Evolutionary conservation across 2,113 vertebrate genomes (phyloP).

Genomic region (Xerus inauris): DNA sequence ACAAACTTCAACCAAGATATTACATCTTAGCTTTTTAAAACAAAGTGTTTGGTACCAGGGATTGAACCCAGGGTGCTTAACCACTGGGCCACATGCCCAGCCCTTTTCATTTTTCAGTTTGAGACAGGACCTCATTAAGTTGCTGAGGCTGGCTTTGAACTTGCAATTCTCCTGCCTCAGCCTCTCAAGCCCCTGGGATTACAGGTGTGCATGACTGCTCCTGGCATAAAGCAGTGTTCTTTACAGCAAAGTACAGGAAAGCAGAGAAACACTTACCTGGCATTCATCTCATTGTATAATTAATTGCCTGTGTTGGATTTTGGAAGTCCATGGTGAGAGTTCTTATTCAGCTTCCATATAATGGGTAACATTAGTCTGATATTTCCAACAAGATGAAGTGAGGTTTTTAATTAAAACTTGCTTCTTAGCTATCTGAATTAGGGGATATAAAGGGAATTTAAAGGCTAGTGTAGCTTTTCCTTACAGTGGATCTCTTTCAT

Average conservation of each 20-base stretch:
- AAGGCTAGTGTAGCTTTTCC: constrained; percentile 6
- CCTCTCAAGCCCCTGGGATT: too few species aligned
- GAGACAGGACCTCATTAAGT: too few species aligned
- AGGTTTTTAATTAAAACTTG: constrained; percentile 49
- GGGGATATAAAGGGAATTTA: neutral
- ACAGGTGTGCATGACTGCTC: too few species aligned
- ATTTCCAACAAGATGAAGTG: neutral
- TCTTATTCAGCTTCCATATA: neutral
- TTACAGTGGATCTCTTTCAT: neutral
- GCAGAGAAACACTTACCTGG: neutral
- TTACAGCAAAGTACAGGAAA: neutral
- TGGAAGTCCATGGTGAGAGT: neutral
- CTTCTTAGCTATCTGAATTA: neutral
- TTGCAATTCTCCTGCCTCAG: too few species aligned
- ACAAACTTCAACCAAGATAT: constrained; percentile 12
- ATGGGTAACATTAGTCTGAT: neutral
- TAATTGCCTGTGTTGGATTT: neutral
- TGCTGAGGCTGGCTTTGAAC: too few species aligned
- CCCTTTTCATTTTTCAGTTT: too few species aligned
- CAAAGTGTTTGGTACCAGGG: too few species aligned
- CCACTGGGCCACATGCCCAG: too few species aligned
- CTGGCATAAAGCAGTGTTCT: neutral
- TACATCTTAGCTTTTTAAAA: constrained; percentile 3
- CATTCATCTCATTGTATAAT: neutral
- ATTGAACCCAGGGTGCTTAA: too few species aligned